Conservation (phyloP, 1,140 invertebrate genomes). For the Megathymus violae region DNA sequence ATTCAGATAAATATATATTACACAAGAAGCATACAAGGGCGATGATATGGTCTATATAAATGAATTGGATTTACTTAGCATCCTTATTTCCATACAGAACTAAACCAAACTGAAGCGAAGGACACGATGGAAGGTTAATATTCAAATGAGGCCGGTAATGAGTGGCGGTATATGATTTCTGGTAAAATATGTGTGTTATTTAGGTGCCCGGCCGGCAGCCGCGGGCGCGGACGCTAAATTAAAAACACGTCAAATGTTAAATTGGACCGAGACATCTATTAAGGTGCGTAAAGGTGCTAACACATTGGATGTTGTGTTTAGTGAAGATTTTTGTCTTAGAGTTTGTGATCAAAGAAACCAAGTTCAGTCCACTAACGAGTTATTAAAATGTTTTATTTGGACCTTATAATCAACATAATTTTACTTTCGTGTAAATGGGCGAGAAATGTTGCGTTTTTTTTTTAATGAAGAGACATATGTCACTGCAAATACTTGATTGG, state of each 20-base stretch:
- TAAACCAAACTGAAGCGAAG: slow-evolving; percentile 12
- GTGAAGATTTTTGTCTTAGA: neutral
- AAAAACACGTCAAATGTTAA: slow-evolving; percentile 83
- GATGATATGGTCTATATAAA: no score
- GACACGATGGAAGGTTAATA: slow-evolving; percentile 40
- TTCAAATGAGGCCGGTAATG: slow-evolving; percentile 79
- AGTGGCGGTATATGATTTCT: slow-evolving; percentile 69
- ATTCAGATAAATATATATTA: no score
- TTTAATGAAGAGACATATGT: no score
- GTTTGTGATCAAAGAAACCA: neutral
- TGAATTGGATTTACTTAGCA: neutral
- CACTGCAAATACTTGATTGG: no score
- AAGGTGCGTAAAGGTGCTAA: slow-evolving; percentile 58
- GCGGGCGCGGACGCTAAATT: slow-evolving; percentile 78
- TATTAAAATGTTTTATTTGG: no score
- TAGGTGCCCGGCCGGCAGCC: slow-evolving; percentile 72
- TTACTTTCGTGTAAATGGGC: no score
- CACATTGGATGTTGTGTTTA: slow-evolving; percentile 38
- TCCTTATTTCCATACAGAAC: neutral
- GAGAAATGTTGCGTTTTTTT: no score
- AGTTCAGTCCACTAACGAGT: no score
- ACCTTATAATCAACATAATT: no score
- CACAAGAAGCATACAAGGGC: no score
- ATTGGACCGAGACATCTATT: slow-evolving; percentile 83
- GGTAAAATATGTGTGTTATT: slow-evolving; percentile 80